These are phyloP conservation scores for Capitella teleta DNA, from an alignment of 1,140 invertebrate genomes.

Conservation along the genomic window DNA sequence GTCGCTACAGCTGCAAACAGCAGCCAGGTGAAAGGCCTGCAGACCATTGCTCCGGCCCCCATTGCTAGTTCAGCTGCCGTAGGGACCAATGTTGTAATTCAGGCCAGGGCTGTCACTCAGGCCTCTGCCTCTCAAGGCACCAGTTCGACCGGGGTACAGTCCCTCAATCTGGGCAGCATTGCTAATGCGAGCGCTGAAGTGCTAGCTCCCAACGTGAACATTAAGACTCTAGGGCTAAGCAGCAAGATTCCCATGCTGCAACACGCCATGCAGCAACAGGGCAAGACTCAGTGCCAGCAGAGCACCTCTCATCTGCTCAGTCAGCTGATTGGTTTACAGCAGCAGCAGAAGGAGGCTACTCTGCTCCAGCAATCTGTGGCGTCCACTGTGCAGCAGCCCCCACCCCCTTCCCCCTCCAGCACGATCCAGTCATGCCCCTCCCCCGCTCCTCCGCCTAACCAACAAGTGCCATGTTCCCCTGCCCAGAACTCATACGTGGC, in stretches of 20 bases:
- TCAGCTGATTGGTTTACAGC: neutral
- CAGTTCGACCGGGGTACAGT: too few species aligned
- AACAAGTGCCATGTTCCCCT: too few species aligned
- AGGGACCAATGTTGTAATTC: neutral
- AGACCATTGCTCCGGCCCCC: too few species aligned
- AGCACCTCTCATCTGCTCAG: neutral
- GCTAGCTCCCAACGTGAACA: constrained; percentile 11
- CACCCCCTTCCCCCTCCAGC: neutral
- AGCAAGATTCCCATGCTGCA: constrained; percentile 10
- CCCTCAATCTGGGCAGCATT: too few species aligned
- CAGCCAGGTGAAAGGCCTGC: too few species aligned
- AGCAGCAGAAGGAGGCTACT: neutral
- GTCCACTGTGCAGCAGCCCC: neutral
- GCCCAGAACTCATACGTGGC: too few species aligned
- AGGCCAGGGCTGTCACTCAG: neutral
- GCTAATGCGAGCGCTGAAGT: neutral
- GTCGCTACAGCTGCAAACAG: too few species aligned
- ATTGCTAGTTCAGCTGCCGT: too few species aligned
- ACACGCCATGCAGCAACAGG: neutral
- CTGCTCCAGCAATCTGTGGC: neutral
- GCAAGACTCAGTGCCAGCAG: too few species aligned
- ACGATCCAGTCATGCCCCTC: neutral
- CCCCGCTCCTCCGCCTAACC: too few species aligned
- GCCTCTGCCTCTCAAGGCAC: neutral
- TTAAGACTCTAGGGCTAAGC: constrained; percentile 11